Conservation (phyloP, 2,113 vertebrate genomes). For the Empidonax traillii region DNA sequence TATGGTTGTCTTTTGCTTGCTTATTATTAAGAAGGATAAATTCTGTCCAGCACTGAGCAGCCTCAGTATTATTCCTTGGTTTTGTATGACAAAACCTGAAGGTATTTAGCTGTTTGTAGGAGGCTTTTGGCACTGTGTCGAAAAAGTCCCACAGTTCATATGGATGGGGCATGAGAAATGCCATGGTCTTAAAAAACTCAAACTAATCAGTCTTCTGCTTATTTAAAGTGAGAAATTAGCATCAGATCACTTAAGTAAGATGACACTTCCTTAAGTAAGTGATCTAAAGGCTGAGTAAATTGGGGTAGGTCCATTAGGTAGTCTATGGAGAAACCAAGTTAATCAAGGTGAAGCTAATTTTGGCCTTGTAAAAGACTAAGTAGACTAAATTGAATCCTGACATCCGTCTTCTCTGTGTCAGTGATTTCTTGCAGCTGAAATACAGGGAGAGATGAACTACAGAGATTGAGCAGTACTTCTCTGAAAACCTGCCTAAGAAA, state of each 20-base stretch:
- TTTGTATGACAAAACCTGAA: neutral
- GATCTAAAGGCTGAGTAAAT: neutral
- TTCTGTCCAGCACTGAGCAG: neutral
- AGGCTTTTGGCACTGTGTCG: neutral
- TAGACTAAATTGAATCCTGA: neutral
- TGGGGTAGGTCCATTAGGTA: neutral
- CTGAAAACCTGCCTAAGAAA: neutral
- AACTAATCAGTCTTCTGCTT: neutral
- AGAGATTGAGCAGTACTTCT: neutral
- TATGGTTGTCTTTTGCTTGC: neutral
- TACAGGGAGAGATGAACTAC: neutral
- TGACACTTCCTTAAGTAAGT: neutral
- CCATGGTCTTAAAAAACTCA: neutral
- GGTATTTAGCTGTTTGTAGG: neutral
- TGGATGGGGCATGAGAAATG: neutral
- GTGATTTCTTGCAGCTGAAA: neutral
- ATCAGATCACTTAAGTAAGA: neutral
- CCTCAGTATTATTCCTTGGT: neutral
- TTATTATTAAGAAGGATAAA: neutral
- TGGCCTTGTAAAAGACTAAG: neutral
- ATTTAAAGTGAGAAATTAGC: neutral
- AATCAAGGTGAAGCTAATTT: slow-evolving; percentile 47
- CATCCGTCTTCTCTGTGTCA: neutral
- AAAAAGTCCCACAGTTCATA: neutral
- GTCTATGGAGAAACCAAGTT: neutral